phyloP scores from a whole-genome alignment of 1,140 invertebrate species.

The Coenobita brevimanus region DNA sequence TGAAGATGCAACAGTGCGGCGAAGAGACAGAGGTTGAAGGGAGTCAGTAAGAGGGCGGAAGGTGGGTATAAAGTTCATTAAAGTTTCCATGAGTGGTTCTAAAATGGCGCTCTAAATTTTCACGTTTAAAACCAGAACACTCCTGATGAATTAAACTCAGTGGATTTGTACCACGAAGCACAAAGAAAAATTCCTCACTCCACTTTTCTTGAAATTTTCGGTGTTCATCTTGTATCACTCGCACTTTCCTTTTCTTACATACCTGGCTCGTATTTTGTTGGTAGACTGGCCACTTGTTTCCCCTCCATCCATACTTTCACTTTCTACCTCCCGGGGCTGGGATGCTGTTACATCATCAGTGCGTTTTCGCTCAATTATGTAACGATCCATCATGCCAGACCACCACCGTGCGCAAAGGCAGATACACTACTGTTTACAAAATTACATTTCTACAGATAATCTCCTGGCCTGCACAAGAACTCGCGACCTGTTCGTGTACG shows the following conservation, averaged over 20 bases:
- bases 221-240: no score
- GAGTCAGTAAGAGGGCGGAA: no score
- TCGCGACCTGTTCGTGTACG: slow-evolving; percentile 13
- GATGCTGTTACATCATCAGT: slow-evolving; percentile 27
- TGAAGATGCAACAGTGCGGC: no score
- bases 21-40: no score
- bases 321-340: slow-evolving; percentile 1
- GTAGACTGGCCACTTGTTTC: slow-evolving; percentile 21
- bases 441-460: no score
- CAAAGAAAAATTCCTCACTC: slow-evolving; percentile 28
- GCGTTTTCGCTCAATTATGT: slow-evolving; percentile 29
- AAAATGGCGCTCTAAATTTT: slow-evolving; percentile 41
- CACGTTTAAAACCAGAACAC: no score
- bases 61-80: slow-evolving; percentile 30
- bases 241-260: slow-evolving; percentile 24
- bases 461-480: no score
- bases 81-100: slow-evolving; percentile 45
- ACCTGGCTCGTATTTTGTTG: slow-evolving; percentile 15
- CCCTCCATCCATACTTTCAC: slow-evolving; percentile 16
- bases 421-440: slow-evolving; percentile 28
- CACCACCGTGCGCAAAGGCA: slow-evolving; percentile 11
- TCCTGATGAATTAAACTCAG: slow-evolving; percentile 38
- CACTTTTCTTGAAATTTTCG: slow-evolving; percentile 43
- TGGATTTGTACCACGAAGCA: slow-evolving; percentile 8
- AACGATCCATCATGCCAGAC: slow-evolving; percentile 30